phyloP scores from a whole-genome alignment of 2,113 vertebrate genomes.

The Murina feae region DNA sequence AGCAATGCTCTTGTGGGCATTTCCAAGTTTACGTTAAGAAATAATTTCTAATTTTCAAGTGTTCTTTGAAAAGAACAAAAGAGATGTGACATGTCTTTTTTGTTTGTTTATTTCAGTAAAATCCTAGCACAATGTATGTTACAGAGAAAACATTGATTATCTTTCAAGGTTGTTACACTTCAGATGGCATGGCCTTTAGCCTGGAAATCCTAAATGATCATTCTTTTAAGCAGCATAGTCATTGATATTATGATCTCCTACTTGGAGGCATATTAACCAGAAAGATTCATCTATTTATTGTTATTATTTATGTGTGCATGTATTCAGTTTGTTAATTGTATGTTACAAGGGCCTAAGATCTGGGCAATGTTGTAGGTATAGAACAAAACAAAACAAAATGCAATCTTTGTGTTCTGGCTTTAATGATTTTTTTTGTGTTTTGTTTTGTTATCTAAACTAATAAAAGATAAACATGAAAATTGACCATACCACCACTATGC shows the following conservation, averaged over 20 bases:
- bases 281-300: background rate
- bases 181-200: slow-evolving; percentile 24
- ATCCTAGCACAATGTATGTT: background rate
- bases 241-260: background rate
- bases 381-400: background rate
- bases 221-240: background rate
- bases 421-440: background rate
- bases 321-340: background rate
- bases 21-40: background rate
- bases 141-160: slow-evolving; percentile 17
- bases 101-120: too few species aligned
- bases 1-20: background rate
- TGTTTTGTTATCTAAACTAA: background rate
- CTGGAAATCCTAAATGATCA: slow-evolving; percentile 32
- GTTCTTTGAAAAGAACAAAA: background rate
- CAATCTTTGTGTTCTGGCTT: background rate
- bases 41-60: background rate
- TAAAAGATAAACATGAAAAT: too few species aligned
- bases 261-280: background rate
- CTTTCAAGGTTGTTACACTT: slow-evolving; percentile 41
- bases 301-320: background rate
- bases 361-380: background rate
- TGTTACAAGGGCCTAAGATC: background rate
- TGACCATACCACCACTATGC: too few species aligned
- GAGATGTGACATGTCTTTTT: background rate